Evolutionary conservation across 1,140 invertebrate species (phyloP).

Genomic region (Euschistus heros): DNA sequence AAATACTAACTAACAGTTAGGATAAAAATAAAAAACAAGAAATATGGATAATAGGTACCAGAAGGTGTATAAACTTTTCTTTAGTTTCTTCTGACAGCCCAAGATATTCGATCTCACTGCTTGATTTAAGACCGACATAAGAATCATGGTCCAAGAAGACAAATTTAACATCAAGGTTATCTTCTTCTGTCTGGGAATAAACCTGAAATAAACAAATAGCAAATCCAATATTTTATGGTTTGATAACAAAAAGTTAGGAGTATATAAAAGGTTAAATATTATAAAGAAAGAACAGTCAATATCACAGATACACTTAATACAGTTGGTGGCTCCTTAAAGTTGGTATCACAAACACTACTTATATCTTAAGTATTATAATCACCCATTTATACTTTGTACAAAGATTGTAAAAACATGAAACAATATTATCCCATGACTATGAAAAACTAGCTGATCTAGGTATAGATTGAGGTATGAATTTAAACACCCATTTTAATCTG

Average conservation of each 20-base stretch:
- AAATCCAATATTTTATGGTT: background rate
- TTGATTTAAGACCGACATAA: conserved; percentile 44
- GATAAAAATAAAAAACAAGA: too few relatives aligned
- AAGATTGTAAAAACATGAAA: too few relatives aligned
- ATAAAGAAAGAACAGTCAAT: background rate
- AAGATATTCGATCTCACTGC: conserved; percentile 2
- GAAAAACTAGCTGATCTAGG: too few relatives aligned
- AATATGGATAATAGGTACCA: conserved; percentile 3
- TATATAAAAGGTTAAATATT: background rate
- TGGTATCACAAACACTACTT: too few relatives aligned
- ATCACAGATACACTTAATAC: too few relatives aligned
- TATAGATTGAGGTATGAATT: too few relatives aligned
- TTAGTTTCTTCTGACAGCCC: background rate
- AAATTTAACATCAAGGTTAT: conserved; percentile 36
- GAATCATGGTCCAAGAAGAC: conserved; percentile 52
- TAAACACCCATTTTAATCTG: too few relatives aligned
- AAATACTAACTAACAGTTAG: too few relatives aligned
- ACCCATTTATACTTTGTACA: too few relatives aligned
- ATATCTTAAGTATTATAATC: too few relatives aligned
- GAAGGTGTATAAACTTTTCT: conserved; percentile 23
- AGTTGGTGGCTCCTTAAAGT: too few relatives aligned
- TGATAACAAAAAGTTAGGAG: background rate
- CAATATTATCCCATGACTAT: too few relatives aligned
- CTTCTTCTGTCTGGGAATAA: background rate
- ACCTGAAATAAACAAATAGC: background rate